phyloP scores from a whole-genome alignment of 2,888 invertebrate species.

The Aspidapion aeneum region DNA sequence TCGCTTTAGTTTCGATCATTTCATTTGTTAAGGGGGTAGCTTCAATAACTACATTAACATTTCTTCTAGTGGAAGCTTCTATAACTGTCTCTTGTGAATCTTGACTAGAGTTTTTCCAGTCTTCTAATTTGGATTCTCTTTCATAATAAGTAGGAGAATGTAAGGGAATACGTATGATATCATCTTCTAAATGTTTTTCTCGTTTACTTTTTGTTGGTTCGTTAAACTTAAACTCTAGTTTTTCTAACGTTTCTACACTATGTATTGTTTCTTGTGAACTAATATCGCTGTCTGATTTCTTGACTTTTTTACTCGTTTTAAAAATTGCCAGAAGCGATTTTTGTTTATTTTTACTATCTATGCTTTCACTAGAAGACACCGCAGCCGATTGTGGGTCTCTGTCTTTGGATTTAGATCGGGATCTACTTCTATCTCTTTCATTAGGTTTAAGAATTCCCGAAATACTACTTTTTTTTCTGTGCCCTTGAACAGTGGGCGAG shows the following conservation, averaged over 20 bases:
- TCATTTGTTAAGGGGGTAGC: slow-evolving; percentile 30
- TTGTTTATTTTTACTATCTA: slow-evolving; percentile 52
- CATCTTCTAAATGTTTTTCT: slow-evolving; percentile 60
- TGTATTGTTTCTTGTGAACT: slow-evolving; percentile 13
- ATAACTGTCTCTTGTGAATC: slow-evolving; percentile 54
- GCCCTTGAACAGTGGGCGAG: slow-evolving; percentile 53
- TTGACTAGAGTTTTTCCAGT: slow-evolving; percentile 46
- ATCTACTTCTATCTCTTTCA: slow-evolving; percentile 41
- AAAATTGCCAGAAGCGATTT: slow-evolving; percentile 67
- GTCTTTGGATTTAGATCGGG: slow-evolving; percentile 51
- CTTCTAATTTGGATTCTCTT: slow-evolving; percentile 41
- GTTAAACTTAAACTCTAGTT: slow-evolving; percentile 45
- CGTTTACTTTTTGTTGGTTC: slow-evolving; percentile 46
- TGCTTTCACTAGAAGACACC: slow-evolving; percentile 50
- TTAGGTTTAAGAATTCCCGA: slow-evolving; percentile 43
- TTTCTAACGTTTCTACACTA: slow-evolving; percentile 48
- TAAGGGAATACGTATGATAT: slow-evolving; percentile 66
- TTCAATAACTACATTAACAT: slow-evolving; percentile 30
- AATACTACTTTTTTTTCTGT: slow-evolving; percentile 40
- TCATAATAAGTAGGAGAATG: slow-evolving; percentile 71
- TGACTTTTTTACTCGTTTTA: slow-evolving; percentile 55
- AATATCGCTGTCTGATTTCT: slow-evolving; percentile 45
- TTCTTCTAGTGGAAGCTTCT: slow-evolving; percentile 37
- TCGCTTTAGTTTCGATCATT: slow-evolving; percentile 25
- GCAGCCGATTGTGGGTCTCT: slow-evolving; percentile 53